Conservation (phyloP, 2,797 vertebrate species). For the Dicrostonyx torquatus region DNA sequence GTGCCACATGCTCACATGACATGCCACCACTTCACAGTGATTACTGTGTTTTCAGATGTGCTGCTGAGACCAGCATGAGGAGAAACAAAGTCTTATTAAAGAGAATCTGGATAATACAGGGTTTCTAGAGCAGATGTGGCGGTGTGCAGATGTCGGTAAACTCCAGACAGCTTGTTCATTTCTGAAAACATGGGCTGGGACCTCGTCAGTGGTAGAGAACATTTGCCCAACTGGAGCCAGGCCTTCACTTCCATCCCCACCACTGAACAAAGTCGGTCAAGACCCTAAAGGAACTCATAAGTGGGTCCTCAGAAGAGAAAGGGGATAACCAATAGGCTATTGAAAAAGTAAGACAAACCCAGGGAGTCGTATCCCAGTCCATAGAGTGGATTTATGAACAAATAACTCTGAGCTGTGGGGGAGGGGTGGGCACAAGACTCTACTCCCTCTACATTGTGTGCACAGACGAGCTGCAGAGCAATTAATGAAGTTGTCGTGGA, state of each 20-base stretch:
- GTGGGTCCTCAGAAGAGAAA: neutral
- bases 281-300: neutral
- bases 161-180: neutral
- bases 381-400: neutral
- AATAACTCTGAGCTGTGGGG: neutral
- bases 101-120: neutral
- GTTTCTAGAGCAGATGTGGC: neutral
- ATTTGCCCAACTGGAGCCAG: too few species aligned
- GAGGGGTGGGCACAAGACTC: neutral
- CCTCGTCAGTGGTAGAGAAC: neutral
- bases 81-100: neutral
- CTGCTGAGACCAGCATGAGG: neutral
- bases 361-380: accelerated
- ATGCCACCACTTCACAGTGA: neutral
- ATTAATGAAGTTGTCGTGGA: neutral
- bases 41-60: neutral
- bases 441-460: neutral
- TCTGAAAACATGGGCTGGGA: neutral
- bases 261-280: neutral
- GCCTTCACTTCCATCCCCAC: neutral
- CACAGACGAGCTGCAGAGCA: neutral
- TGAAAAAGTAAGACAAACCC: neutral
- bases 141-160: neutral
- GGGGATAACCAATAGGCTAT: neutral
- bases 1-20: neutral